A percentile compares a stretch with the other conserved stretches of the same genome.
Conservation (phyloP, 2,113 vertebrate genomes). For the Crotalus tigris region DNA sequence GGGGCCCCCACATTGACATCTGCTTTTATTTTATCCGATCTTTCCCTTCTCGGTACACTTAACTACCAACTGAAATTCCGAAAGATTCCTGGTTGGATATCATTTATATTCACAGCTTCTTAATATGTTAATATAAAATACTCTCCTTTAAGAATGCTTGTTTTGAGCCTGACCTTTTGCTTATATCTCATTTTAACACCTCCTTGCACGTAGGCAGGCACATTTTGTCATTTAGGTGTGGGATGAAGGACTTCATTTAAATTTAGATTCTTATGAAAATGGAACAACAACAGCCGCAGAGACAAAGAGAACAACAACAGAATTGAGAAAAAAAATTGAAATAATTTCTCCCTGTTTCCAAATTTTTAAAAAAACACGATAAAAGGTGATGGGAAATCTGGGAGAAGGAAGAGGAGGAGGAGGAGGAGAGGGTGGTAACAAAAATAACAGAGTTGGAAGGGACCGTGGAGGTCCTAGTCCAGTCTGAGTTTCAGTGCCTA, state of each 20-base stretch:
- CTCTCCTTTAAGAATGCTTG: not conserved
- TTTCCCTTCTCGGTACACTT: not conserved
- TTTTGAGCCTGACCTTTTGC: not conserved
- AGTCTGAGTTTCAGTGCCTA: too few species aligned
- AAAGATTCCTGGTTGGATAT: not conserved
- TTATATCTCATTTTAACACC: not conserved
- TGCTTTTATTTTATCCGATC: not conserved
- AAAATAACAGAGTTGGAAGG: not conserved
- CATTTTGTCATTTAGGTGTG: not conserved
- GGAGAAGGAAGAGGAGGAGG: not conserved
- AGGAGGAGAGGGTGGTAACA: not conserved
- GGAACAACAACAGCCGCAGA: not conserved
- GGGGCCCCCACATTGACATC: not conserved
- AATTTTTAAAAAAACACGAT: not conserved
- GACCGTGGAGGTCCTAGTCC: not conserved
- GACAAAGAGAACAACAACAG: not conserved
- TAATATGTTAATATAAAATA: not conserved
- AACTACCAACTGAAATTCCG: not conserved
- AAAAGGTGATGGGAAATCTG: slow-evolving; percentile 8
- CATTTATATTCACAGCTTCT: not conserved
- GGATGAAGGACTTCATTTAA: slow-evolving; percentile 8
- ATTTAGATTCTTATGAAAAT: not conserved
- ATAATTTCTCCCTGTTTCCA: not conserved
- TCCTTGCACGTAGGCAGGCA: not conserved
- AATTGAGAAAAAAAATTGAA: slow-evolving; percentile 14